Conservation (phyloP, 2,888 invertebrate genomes). For the Amphipoea lucens region DNA sequence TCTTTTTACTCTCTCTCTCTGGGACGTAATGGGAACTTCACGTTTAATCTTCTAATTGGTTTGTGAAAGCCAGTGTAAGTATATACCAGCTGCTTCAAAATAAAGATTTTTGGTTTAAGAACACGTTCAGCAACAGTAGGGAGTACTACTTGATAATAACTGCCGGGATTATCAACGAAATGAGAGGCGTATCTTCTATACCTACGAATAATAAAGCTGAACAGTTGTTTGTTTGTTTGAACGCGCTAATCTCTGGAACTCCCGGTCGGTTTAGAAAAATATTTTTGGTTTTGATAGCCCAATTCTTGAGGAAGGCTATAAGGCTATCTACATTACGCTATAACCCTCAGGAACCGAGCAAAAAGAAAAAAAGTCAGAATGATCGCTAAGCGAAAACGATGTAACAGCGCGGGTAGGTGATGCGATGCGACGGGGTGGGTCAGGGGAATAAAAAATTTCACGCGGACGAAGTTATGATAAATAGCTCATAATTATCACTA, state of each 20-base stretch:
- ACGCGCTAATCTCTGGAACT: not conserved
- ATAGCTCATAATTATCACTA: not conserved
- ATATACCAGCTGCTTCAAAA: not conserved
- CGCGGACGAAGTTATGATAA: not conserved
- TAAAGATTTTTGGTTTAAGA: not conserved
- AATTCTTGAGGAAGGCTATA: not conserved
- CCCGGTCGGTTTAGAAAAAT: not conserved
- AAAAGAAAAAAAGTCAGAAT: too few species aligned
- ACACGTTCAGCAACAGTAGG: not conserved
- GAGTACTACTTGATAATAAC: not conserved
- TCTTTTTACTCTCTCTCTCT: conserved; percentile 41
- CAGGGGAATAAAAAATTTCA: not conserved
- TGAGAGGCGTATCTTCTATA: not conserved
- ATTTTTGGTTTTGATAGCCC: not conserved
- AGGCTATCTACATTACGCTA: not conserved
- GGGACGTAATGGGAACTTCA: conserved; percentile 36
- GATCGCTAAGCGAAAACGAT: too few species aligned
- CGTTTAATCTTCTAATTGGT: conserved; percentile 58
- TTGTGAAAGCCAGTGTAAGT: conserved; percentile 29
- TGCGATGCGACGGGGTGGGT: too few species aligned
- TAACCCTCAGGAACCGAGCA: not conserved
- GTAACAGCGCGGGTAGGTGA: too few species aligned
- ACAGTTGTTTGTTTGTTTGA: not conserved
- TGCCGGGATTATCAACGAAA: not conserved
- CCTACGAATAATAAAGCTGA: too few species aligned